A percentile compares a stretch with the other conserved stretches of the same genome.
These are phyloP conservation scores for Otocyon megalotis DNA, from an alignment of 2,113 vertebrate genomes.

Conservation along the genomic window DNA sequence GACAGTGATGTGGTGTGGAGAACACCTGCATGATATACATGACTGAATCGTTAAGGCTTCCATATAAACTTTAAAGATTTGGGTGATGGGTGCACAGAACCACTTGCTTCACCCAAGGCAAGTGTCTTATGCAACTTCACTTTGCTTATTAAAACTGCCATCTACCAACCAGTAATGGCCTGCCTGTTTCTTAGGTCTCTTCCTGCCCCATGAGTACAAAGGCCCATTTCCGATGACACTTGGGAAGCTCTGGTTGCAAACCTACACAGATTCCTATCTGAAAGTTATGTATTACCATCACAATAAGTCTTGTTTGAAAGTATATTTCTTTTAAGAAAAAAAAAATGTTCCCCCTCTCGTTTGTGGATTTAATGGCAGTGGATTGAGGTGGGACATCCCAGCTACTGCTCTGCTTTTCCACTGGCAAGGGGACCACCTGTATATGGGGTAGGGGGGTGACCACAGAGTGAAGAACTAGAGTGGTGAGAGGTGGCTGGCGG, in stretches of 20 bases:
- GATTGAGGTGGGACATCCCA: background rate
- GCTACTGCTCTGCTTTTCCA: background rate
- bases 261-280: background rate
- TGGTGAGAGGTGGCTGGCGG: background rate
- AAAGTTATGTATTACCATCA: background rate
- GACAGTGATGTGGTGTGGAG: background rate
- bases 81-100: background rate
- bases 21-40: background rate
- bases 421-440: background rate
- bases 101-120: background rate
- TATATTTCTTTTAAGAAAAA: background rate
- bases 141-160: background rate
- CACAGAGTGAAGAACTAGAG: background rate
- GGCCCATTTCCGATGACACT: background rate
- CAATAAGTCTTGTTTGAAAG: background rate
- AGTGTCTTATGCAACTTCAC: background rate
- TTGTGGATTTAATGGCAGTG: constrained; percentile 42
- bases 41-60: background rate
- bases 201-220: background rate
- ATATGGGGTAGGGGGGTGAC: background rate
- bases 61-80: background rate
- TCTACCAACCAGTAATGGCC: background rate
- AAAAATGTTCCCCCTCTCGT: background rate
- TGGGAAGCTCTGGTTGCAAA: background rate
- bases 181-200: background rate